A percentile compares a stretch with the other conserved stretches of the same genome.
Evolutionary conservation across 2,797 vertebrate genomes (phyloP).

Genomic region (Enteromius trimaculatus): DNA sequence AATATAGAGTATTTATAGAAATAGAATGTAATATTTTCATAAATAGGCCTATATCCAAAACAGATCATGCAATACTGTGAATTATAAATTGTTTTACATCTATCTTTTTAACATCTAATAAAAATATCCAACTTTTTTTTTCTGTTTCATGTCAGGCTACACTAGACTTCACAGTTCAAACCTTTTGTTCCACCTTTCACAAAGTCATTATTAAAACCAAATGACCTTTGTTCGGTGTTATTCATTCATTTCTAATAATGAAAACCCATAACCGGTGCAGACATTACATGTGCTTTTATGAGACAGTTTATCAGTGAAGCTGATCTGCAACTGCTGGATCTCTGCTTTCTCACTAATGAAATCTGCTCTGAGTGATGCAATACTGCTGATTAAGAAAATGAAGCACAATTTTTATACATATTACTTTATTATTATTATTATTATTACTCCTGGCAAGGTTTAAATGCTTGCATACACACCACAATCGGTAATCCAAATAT

Average conservation of each 20-base stretch:
- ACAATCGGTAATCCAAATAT: neutral
- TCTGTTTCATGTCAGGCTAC: neutral
- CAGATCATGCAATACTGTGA: neutral
- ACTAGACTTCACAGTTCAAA: neutral
- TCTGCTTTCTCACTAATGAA: slow-evolving; percentile 36
- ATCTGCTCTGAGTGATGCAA: slow-evolving; percentile 14
- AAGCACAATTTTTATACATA: slow-evolving; percentile 2
- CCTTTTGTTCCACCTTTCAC: neutral
- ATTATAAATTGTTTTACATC: neutral
- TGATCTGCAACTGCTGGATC: slow-evolving; percentile 39
- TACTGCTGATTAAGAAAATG: slow-evolving; percentile 19
- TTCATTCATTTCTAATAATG: neutral
- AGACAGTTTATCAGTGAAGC: slow-evolving; percentile 15
- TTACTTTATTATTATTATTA: neutral
- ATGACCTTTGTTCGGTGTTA: neutral
- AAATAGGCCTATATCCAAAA: neutral
- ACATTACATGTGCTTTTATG: slow-evolving; percentile 19
- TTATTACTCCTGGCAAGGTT: no score
- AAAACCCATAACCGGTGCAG: slow-evolving; percentile 17
- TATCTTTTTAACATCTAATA: neutral
- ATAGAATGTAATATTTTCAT: neutral
- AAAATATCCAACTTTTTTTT: no score
- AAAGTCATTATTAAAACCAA: neutral
- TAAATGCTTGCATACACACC: no score
- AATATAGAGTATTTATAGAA: neutral